Evolutionary conservation across 2,888 invertebrate genomes (phyloP), one percentile per base, ranked within the genome.

Genomic region (Sthenelais limicola): DNA sequence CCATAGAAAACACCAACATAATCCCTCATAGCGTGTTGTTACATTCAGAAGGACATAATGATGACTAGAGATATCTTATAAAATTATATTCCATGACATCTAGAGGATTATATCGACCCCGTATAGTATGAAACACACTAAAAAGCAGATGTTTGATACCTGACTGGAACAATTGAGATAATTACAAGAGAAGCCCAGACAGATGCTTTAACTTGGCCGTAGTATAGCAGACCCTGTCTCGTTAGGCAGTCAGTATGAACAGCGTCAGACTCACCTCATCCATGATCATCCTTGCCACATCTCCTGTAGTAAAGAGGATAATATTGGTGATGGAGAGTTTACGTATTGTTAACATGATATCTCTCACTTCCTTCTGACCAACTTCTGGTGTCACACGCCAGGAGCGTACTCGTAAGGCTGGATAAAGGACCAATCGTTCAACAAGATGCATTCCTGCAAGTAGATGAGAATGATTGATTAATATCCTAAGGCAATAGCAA

Each of bases 361-460:
- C 58, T 51, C 70, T 58, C 62, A 73, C 56, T 30, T 68, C 54
- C 58, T 58, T 49, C 33, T 48, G 43, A 28, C 30, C 38, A 21
- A 73, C 62, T 33, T 73, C 70, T 28, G 18, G 32, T 7, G 32
- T 28, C n/a, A 48, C 35, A 26, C 69, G 54, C 73, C 73, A 73
- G 15, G 58, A 49, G n/a, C 67, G 62, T 43, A 73, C 73, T 5
- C 47, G 30, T n/a, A 73, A 49, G 0, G 70, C 43, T 12, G 73
- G 69, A 21, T 62, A 38, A 7, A 54, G 49, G 38, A 73, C 73
- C 70, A 73, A 32, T 3, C 58, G 54, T 52, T 73, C 73, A 21
- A 73, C 32, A 3, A 73, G 52, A 47, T 54, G 48, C 66, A 70
- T 38, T 5, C 70, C 73, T 70, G 70, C 3, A 56, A 70, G 15